Base-by-base conservation (phyloP, 2,797 vertebrate species). In the Centroberyx gerrardi region DNA sequence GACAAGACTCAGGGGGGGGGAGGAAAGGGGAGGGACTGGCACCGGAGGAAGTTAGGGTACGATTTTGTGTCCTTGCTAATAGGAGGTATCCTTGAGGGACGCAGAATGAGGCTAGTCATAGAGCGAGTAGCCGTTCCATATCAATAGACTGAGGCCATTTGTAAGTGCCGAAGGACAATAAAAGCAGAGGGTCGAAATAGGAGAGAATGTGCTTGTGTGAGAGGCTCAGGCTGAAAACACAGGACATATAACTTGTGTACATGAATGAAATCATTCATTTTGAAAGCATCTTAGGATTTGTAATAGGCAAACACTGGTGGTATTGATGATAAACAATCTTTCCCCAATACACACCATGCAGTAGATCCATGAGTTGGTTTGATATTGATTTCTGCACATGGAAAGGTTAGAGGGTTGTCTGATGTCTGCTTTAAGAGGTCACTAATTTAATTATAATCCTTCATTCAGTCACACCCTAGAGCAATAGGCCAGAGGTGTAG, bases 381-480 rank as follows among this genome's bases (percentile, higher is more conserved):
- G 38, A 38, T 86, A 92, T 91, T 82, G 90, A 93, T 90, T 87
- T 69, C 15, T 55, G 55, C 10, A 51, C 46, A 54, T 44, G 54
- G 75, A 36, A 60, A 31, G 33, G 62, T 73, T 28, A 56, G 69
- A 71, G 54, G 70, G 70, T 56, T 62, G 80, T 83, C 80, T 82
- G 72, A 78, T 88, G 78, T 74, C 76, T 62, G 72, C 15, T 80
- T 22, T 46, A 73, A 81, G 76, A 83, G 87, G 85, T 83, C 81
- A 82, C 65, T 88, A 67, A 87, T 90, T 88, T 72, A 72, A 89
- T 90, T 66, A 81, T 74, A 88, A 87, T 84, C 70, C 53, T 17
- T 81, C 84, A 83, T 62, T 62, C 44, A n/a, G 66, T 63, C 58
- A 40, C 48, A 46, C 38, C 69, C 72, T 27, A 4, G 44, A 91